Evolutionary conservation across 1,140 invertebrate species (phyloP).

Genomic region (Phortica variegata): DNA sequence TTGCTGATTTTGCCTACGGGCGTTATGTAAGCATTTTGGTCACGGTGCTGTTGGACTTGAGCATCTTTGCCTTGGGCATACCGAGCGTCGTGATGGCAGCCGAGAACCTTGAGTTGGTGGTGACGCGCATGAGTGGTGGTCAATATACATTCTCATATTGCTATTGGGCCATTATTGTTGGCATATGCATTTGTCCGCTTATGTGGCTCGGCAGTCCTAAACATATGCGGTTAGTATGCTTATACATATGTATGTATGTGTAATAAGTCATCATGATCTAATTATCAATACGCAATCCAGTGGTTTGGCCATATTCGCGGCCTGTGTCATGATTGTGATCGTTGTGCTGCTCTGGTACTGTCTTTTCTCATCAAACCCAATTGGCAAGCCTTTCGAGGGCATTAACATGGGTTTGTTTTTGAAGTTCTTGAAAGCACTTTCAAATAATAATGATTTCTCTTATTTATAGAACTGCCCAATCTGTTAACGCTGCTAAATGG

Average conservation of each 20-base stretch:
- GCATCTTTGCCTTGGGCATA: constrained; percentile 72
- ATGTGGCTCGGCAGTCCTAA: constrained; percentile 83
- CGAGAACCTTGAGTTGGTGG: constrained; percentile 73
- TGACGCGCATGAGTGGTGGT: constrained; percentile 64
- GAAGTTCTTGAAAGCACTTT: neutral
- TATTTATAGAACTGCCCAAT: constrained; percentile 32
- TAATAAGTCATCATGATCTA: neutral
- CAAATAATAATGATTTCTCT: neutral
- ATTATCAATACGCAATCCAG: constrained; percentile 48
- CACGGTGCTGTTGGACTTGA: constrained; percentile 69
- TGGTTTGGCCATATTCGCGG: constrained; percentile 63
- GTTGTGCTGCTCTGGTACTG: constrained; percentile 61
- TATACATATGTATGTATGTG: neutral
- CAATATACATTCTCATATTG: constrained; percentile 71
- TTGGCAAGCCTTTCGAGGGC: constrained; percentile 43
- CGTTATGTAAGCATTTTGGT: constrained; percentile 62
- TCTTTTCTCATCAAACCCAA: constrained; percentile 30
- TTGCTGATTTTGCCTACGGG: constrained; percentile 72
- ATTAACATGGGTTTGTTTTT: constrained; percentile 32
- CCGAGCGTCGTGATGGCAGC: constrained; percentile 77
- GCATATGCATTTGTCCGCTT: constrained; percentile 69
- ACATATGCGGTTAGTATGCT: constrained; percentile 74
- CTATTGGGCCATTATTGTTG: constrained; percentile 73
- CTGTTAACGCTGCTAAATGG: constrained; percentile 60
- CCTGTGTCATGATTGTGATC: constrained; percentile 61